Conservation (phyloP, 2,113 vertebrate species). For the Dryoscopus gambensis region DNA sequence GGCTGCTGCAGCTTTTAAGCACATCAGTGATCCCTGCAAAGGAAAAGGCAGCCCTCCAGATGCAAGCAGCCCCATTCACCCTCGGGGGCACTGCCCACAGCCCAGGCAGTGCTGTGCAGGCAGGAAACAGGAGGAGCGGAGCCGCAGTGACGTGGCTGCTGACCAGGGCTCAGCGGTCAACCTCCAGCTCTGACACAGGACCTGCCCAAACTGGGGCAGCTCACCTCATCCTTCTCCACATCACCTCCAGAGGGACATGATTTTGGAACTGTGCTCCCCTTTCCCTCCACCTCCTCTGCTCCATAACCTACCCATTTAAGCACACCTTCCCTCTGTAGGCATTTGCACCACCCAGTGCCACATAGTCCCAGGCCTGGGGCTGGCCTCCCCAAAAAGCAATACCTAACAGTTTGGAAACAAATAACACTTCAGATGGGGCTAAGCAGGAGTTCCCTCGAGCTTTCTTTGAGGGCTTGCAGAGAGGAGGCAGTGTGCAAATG, state of each 20-base stretch:
- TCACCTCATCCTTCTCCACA: background rate
- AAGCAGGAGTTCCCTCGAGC: accelerated
- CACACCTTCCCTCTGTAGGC: background rate
- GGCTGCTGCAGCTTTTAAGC: background rate
- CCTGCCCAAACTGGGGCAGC: background rate
- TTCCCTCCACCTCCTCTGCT: background rate
- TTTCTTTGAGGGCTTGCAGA: background rate
- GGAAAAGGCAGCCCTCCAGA: background rate
- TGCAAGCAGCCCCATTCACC: background rate
- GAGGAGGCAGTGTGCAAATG: background rate
- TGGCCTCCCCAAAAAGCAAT: background rate
- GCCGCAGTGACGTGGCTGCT: background rate
- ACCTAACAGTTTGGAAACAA: background rate
- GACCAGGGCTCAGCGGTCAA: background rate
- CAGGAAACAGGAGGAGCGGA: background rate
- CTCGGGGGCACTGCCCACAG: background rate
- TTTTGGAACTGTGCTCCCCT: background rate
- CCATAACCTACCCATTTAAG: background rate
- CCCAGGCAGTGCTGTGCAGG: background rate
- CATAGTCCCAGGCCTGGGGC: accelerated
- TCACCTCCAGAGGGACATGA: background rate
- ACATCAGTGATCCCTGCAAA: background rate
- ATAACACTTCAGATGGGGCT: background rate
- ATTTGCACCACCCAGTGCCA: background rate
- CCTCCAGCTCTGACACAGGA: background rate